Conservation (phyloP, 35 echinoderm and acorn worm genomes). For the Holothuria glaberrima region DNA sequence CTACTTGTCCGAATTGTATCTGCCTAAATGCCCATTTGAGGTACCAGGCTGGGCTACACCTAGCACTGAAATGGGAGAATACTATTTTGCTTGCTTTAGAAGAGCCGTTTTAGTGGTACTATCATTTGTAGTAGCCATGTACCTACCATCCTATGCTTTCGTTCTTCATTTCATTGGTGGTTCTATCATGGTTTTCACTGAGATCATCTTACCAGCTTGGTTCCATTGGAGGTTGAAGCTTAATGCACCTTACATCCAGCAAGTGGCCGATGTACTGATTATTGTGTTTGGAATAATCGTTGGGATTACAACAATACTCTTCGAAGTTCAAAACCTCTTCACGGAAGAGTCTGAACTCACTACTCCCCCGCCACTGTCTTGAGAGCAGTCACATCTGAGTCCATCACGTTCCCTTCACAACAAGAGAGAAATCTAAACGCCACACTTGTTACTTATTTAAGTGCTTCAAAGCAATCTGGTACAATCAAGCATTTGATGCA, state of each 20-base stretch:
- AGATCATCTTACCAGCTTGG: slow-evolving; percentile 20
- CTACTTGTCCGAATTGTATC: slow-evolving; percentile 12
- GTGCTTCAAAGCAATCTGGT: too few relatives aligned
- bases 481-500: too few relatives aligned
- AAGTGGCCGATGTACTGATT: slow-evolving; percentile 15
- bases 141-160: slow-evolving; percentile 5
- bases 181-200: slow-evolving; percentile 16
- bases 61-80: neutral
- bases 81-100: neutral
- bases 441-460: too few relatives aligned
- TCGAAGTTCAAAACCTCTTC: neutral
- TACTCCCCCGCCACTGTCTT: too few relatives aligned
- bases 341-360: neutral
- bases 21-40: neutral
- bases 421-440: too few relatives aligned
- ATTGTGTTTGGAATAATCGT: slow-evolving; percentile 5
- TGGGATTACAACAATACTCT: neutral
- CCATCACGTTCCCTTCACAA: too few relatives aligned
- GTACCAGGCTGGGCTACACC: too few relatives aligned
- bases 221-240: neutral
- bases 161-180: slow-evolving; percentile 25
- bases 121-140: neutral
- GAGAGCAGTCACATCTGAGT: too few relatives aligned
- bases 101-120: neutral
- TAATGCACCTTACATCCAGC: neutral